phyloP scores from a whole-genome alignment of 2,797 vertebrate genomes.

The Lacerta bilineata region DNA sequence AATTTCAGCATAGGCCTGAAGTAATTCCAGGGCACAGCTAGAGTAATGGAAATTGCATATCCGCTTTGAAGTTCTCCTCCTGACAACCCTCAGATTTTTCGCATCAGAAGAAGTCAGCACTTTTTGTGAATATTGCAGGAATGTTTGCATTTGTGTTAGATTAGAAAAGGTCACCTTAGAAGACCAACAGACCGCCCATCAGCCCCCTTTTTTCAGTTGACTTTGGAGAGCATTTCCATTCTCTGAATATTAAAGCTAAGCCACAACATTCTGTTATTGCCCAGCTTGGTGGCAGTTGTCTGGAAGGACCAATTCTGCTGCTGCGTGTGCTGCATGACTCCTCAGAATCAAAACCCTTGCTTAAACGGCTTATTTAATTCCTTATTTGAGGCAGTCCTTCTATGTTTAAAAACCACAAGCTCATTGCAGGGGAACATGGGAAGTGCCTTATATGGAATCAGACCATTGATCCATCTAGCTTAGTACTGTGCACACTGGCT shows the following conservation, averaged over 20 bases:
- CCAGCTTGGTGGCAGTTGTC: no score
- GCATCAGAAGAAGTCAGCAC: not conserved
- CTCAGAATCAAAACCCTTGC: not conserved
- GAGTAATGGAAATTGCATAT: slow-evolving; percentile 8
- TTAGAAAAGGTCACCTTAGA: not conserved
- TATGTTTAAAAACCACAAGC: not conserved
- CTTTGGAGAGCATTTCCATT: not conserved
- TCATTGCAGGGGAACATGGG: no score
- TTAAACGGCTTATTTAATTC: not conserved
- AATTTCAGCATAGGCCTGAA: not conserved
- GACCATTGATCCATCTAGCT: no score
- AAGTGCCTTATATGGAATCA: no score
- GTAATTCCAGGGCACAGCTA: slow-evolving; percentile 30
- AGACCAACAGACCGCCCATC: no score
- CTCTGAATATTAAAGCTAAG: not conserved
- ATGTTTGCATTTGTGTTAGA: not conserved
- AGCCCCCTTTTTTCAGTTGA: not conserved
- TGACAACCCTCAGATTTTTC: slow-evolving; percentile 16
- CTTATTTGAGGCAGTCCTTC: not conserved
- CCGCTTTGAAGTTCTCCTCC: slow-evolving; percentile 13
- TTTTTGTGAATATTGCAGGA: not conserved
- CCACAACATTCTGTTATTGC: not conserved
- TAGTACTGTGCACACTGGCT: no score
- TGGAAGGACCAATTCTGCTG: no score
- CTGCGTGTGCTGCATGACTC: no score